Conservation (phyloP, 2,888 invertebrate species). For the Azorinus chamasolen region DNA sequence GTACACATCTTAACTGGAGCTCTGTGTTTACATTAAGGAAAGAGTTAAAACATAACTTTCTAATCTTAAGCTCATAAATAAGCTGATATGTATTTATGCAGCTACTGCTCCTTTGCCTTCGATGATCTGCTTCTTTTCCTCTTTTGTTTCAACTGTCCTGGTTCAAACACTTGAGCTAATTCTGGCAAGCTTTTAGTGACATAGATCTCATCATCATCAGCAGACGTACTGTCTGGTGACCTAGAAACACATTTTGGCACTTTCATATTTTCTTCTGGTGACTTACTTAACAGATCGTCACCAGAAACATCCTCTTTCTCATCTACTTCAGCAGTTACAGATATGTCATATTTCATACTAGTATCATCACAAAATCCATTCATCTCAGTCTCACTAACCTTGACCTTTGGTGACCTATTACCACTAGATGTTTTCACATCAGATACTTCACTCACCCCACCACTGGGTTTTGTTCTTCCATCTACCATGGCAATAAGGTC, state of each 20-base stretch:
- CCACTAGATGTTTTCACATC: not conserved
- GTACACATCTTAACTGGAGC: no score
- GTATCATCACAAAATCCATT: slow-evolving; percentile 22
- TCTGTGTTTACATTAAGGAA: no score
- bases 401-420: not conserved
- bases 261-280: no score
- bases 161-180: slow-evolving; percentile 64
- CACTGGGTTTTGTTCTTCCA: not conserved
- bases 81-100: no score
- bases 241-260: slow-evolving; percentile 15
- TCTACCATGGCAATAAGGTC: slow-evolving; percentile 56
- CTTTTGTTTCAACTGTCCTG: slow-evolving; percentile 54
- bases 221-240: no score
- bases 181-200: slow-evolving; percentile 60
- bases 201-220: slow-evolving; percentile 49
- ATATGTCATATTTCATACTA: no score
- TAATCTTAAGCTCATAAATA: no score
- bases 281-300: no score
- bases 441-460: no score
- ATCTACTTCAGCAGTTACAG: no score
- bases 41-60: no score
- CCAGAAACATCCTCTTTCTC: no score
- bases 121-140: slow-evolving; percentile 37
- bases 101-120: slow-evolving; percentile 12
- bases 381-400: not conserved